Evolutionary conservation across 2,888 invertebrate species (phyloP), one percentile per base, ranked within the genome.

Genomic region (Argynnis bischoffii): DNA sequence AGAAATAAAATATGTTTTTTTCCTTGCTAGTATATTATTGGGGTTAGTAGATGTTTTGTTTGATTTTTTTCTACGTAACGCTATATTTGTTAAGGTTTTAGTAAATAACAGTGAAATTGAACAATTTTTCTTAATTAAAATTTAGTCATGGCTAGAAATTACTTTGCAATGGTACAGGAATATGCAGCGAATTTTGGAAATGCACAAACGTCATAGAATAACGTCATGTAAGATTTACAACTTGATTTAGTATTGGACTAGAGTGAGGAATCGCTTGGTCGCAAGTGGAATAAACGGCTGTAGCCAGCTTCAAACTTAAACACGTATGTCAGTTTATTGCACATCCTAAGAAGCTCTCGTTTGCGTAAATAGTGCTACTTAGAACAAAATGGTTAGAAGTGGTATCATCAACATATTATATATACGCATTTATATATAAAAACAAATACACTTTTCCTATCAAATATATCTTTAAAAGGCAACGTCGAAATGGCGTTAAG

Each of bases 271-370:
- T 65, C 56, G 56, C 60, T 41, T 67, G 69, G 72, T 70, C 55
- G 61, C 63, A 74, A 75, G 72, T 69, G 67, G 71, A 74, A 70
- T 69, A 69, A 64, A 54, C 63, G 35, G 35, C 8, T 57, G 73
- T 76, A 75, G 79, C 72, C 72, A 78, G 72, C 78, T 76, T 69
- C 63, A 69, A 69, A 69, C 69, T 69, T 71, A 75, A 75, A 76
- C 71, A 75, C 18, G 68, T 70, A 69, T 64, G 66, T 59, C 72
- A 66, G 56, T 71, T 31, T 61, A 31, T 51, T 15, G 50, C 35
- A 35, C 18, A 14, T 70, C 68, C 67, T 69, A 67, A 61, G 72
- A 71, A 71, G 70, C 68, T 65, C 65, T 50, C 63, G 74, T 70
- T 73, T 77, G 73, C 71, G 74, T 79, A 76, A 79, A 79, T 77